These are phyloP conservation scores for Pipistrellus nathusii DNA, from an alignment of 2,797 vertebrate species.

Conservation along the genomic window DNA sequence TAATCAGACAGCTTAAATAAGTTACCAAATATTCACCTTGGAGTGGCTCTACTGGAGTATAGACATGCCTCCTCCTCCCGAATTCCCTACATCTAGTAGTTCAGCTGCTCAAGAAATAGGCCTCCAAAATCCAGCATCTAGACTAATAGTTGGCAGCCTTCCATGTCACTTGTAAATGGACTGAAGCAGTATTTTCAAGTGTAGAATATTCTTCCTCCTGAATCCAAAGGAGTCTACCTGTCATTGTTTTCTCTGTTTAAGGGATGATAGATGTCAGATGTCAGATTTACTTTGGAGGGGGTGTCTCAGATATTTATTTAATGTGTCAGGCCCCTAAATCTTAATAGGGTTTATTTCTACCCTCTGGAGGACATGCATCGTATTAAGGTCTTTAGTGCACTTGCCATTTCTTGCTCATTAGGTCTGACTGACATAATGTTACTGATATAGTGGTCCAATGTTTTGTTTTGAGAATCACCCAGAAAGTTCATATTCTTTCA, in stretches of 20 bases:
- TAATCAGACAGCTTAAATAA: neutral
- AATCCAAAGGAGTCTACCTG: neutral
- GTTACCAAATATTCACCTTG: neutral
- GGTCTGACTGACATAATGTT: neutral
- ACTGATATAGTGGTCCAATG: neutral
- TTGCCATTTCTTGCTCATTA: constrained; percentile 23
- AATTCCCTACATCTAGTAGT: neutral
- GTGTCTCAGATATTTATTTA: neutral
- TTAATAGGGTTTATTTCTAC: neutral
- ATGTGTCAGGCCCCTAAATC: neutral
- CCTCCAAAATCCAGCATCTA: neutral
- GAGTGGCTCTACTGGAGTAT: neutral
- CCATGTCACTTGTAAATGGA: neutral
- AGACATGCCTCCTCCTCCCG: neutral
- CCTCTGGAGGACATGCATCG: neutral
- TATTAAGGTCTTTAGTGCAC: neutral
- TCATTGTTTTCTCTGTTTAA: neutral
- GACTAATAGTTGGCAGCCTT: neutral
- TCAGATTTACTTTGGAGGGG: neutral
- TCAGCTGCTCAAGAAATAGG: neutral
- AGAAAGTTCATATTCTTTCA: neutral
- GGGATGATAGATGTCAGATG: neutral
- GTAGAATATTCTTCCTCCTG: neutral
- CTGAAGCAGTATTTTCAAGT: neutral
- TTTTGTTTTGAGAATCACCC: constrained; percentile 20